Evolutionary conservation across 2,888 invertebrate genomes (phyloP).

Genomic region (Meiosimyza decipiens): DNA sequence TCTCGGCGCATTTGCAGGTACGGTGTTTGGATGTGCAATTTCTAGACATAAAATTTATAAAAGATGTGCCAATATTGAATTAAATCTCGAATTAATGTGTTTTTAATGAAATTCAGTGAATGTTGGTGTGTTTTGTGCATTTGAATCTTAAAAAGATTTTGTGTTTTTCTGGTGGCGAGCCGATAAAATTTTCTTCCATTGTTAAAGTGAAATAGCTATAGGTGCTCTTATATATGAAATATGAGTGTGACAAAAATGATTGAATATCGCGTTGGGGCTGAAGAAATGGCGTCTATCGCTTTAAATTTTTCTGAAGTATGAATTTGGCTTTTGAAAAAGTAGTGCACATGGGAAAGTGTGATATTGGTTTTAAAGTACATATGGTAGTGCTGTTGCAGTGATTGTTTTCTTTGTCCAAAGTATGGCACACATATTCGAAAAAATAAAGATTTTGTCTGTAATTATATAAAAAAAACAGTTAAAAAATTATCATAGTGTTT

Average conservation of each 20-base stretch:
- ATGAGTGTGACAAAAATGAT: slow-evolving; percentile 17
- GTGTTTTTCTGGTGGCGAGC: not conserved
- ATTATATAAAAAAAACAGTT: too few relatives aligned
- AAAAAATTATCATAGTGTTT: too few relatives aligned
- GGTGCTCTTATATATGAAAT: not conserved
- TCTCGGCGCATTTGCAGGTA: slow-evolving; percentile 64
- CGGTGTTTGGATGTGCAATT: slow-evolving; percentile 45
- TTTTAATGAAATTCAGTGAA: slow-evolving; percentile 1
- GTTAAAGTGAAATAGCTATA: not conserved
- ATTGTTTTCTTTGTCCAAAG: too few relatives aligned
- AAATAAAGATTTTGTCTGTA: too few relatives aligned
- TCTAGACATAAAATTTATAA: slow-evolving; percentile 31
- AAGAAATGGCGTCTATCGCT: slow-evolving; percentile 32
- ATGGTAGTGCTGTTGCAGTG: too few relatives aligned
- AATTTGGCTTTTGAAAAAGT: not conserved
- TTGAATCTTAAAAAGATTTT: not conserved
- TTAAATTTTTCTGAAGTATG: slow-evolving; percentile 21
- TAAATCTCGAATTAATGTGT: not conserved
- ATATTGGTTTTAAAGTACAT: too few relatives aligned
- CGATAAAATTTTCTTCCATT: not conserved
- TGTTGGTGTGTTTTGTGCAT: not conserved
- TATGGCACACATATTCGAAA: too few relatives aligned
- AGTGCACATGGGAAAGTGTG: slow-evolving; percentile 2
- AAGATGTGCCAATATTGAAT: slow-evolving; percentile 26
- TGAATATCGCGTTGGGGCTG: slow-evolving; percentile 15